phyloP scores from a whole-genome alignment of 1,140 invertebrate species.

The Choristoneura fumiferana region DNA sequence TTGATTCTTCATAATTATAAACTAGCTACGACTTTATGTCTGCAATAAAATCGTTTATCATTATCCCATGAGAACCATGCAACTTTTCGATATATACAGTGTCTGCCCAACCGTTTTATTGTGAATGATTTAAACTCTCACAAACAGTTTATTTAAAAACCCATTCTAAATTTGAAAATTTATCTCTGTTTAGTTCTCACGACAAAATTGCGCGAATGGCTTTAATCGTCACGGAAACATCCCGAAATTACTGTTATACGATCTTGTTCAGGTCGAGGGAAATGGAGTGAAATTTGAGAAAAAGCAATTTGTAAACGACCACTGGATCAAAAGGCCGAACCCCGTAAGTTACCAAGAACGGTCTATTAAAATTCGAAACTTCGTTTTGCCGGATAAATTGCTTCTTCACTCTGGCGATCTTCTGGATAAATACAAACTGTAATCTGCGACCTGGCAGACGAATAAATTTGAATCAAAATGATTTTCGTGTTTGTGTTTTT shows the following conservation, averaged over 20 bases:
- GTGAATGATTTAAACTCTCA: too few relatives aligned
- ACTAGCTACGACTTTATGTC: too few relatives aligned
- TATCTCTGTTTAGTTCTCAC: too few relatives aligned
- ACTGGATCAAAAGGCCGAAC: slow-evolving; percentile 62
- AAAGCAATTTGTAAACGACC: slow-evolving; percentile 69
- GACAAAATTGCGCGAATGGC: too few relatives aligned
- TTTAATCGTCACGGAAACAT: not conserved
- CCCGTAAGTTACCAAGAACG: slow-evolving; percentile 45
- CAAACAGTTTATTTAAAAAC: too few relatives aligned
- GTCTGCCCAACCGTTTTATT: too few relatives aligned
- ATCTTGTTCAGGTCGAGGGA: not conserved
- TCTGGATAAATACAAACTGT: slow-evolving; percentile 61
- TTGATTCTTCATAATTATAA: too few relatives aligned
- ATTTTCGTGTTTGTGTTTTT: slow-evolving; percentile 25
- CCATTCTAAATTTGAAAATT: too few relatives aligned
- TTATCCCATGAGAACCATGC: too few relatives aligned
- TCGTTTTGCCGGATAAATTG: slow-evolving; percentile 71
- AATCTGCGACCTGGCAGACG: slow-evolving; percentile 49
- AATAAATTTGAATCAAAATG: slow-evolving; percentile 48
- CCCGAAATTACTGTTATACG: not conserved
- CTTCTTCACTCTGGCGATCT: slow-evolving; percentile 67
- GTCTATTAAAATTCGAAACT: slow-evolving; percentile 73
- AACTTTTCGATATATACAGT: too few relatives aligned
- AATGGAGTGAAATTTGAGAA: slow-evolving; percentile 46
- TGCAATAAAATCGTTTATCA: too few relatives aligned